Evolutionary conservation across 37 sponge, comb jelly and placozoan genomes (phyloP), one percentile per base, ranked within the genome.

Genomic region (Bolinopsis microptera): DNA sequence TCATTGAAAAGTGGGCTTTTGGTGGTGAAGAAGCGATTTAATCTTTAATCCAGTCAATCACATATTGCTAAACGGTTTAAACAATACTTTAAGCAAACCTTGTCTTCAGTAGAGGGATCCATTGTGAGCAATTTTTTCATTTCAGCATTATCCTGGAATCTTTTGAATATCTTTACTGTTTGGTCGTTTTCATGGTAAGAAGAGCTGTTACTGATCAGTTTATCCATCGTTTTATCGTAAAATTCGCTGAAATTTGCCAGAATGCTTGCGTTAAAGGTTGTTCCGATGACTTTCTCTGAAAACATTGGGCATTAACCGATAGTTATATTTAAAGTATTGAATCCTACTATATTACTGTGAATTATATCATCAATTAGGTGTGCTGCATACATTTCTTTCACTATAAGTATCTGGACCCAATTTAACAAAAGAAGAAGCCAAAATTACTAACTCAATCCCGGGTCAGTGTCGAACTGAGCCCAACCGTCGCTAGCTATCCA

Each of bases 401-500:
- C n/a, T n/a, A n/a, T n/a, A n/a, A n/a, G n/a, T n/a, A n/a, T n/a
- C n/a, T n/a, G n/a, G n/a, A 48, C 61, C 13, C 61, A 48, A 48
- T 48, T 48, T 48, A 48, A n/a, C n/a, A n/a, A n/a, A n/a, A n/a
- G n/a, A 48, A 18, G 61, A 48, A 48, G 61, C 9, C 5, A 35
- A 82, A 82, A 1, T 8, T 9, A 32, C 83, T 82, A 0, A 86
- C 90, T 27, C 39, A 34, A 5, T 41, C 36, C 48, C 0, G 61
- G 90, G n/a, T 35, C 61, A 9, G n/a, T 23, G 26, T 86, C 90
- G 26, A 86, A 86, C 90, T 86, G 90, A 16, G 90, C 61, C 90
- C 90, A 86, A 3, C 90, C 90, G 31, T 86, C 90, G 21, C 36
- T 86, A 2, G 90, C 90, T 33, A 86, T 86, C 90, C 90, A 86